Conservation (phyloP, 1,140 invertebrate species). For the Aphis gossypii region DNA sequence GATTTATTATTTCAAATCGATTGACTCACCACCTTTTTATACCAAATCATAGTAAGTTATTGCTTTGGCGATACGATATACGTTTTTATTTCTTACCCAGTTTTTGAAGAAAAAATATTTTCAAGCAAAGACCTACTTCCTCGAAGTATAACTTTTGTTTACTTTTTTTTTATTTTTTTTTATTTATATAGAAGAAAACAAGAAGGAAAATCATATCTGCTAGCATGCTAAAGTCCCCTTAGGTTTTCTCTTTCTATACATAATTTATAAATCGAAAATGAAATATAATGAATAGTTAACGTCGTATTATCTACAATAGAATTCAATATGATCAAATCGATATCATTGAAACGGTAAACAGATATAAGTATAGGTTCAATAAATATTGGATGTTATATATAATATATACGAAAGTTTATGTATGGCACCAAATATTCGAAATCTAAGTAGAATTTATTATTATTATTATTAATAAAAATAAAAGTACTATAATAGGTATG, state of each 20-base stretch:
- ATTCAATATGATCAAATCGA: neutral
- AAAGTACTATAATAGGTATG: neutral
- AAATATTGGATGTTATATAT: neutral
- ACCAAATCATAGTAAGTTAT: neutral
- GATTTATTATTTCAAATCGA: neutral
- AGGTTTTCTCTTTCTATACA: neutral
- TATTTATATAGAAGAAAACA: neutral
- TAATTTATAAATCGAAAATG: neutral
- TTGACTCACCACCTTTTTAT: neutral
- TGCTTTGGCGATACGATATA: neutral
- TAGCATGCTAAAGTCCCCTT: neutral
- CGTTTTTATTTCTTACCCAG: neutral
- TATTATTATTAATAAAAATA: neutral
- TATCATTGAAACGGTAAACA: neutral
- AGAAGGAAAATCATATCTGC: neutral
- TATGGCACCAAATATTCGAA: neutral
- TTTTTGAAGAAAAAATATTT: no score
- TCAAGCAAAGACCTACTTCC: neutral
- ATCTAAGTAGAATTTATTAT: neutral
- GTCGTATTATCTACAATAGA: neutral
- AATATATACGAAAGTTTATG: neutral
- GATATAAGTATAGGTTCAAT: neutral
- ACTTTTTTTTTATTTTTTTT: neutral
- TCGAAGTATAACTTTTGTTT: neutral
- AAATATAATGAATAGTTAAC: neutral